These are phyloP conservation scores for Argyrosomus japonicus DNA, from an alignment of 2,113 vertebrate species.

Conservation along the genomic window DNA sequence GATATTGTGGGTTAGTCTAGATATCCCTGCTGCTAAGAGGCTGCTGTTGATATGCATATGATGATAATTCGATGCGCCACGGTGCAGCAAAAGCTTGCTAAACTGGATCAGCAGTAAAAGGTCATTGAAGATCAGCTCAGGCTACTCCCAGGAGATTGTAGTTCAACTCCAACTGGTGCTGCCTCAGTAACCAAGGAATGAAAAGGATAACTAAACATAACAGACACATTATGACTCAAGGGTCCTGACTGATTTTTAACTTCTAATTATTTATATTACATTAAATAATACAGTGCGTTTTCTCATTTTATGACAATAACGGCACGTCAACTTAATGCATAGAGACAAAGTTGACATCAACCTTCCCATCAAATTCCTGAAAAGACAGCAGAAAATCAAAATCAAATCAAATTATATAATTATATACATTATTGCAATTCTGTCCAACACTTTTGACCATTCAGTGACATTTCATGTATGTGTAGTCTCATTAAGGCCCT, in stretches of 20 bases:
- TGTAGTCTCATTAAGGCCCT: slow-evolving; percentile 30
- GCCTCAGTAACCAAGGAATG: neutral
- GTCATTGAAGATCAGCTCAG: slow-evolving; percentile 2
- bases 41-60: slow-evolving; percentile 1
- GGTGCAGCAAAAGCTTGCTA: neutral
- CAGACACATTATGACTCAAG: neutral
- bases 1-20: neutral
- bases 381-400: neutral
- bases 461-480: slow-evolving; percentile 25
- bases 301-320: no score
- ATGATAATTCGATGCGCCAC: neutral
- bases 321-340: neutral
- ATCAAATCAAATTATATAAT: no score
- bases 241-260: neutral
- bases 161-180: neutral
- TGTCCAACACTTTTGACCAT: neutral
- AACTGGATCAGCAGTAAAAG: neutral
- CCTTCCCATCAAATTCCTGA: neutral
- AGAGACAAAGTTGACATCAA: neutral
- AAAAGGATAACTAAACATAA: neutral
- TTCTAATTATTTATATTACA: neutral
- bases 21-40: neutral
- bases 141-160: neutral
- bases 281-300: no score
- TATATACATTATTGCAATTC: neutral